Evolutionary conservation across 2,113 vertebrate genomes (phyloP).

Genomic region (Bagarius yarrelli): DNA sequence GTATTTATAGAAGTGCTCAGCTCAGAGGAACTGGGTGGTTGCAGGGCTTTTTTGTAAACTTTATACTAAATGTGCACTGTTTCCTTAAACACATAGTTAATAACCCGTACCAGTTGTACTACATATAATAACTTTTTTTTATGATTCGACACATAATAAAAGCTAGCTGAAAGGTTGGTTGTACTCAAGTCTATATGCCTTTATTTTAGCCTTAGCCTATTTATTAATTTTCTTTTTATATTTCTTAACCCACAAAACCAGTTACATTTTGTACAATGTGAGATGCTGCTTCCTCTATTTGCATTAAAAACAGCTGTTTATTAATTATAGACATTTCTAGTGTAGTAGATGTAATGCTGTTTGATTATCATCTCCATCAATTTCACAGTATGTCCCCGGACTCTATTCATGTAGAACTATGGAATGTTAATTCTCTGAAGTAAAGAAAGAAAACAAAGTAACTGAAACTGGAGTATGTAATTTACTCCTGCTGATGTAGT

Average conservation of each 20-base stretch:
- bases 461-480: too few species aligned
- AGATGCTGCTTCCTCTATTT: too few species aligned
- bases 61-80: conserved; percentile 8
- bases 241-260: too few species aligned
- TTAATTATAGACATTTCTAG: too few species aligned
- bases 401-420: neutral
- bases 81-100: neutral
- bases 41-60: neutral
- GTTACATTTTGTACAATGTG: too few species aligned
- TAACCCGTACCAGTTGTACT: neutral
- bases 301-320: too few species aligned
- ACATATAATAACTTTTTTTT: neutral
- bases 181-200: neutral
- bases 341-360: too few species aligned
- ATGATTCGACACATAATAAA: neutral
- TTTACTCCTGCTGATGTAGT: neutral
- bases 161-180: neutral
- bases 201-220: neutral
- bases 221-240: too few species aligned
- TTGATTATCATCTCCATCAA: too few species aligned
- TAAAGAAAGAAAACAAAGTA: neutral
- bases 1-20: conserved; percentile 64
- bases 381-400: too few species aligned
- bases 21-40: neutral
- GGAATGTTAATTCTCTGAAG: neutral